A percentile compares a stretch with the other conserved stretches of the same genome.
phyloP scores from a whole-genome alignment of 1,140 invertebrate species.

The Psilanteris sp. region DNA sequence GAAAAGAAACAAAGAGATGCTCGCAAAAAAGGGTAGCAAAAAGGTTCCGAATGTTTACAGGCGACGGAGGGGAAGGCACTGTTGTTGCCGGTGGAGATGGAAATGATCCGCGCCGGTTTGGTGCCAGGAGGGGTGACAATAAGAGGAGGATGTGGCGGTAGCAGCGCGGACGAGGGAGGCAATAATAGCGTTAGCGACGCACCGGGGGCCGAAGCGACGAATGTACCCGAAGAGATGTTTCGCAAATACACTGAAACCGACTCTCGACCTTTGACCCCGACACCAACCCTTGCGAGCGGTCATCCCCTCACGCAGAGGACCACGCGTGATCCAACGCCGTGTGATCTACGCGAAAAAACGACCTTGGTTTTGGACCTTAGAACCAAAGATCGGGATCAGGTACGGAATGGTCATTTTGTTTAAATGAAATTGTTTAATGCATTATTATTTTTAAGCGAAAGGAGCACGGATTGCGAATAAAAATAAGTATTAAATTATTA shows the following conservation, averaged over 20 bases:
- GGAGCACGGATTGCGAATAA: no score
- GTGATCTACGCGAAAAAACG: constrained; percentile 38
- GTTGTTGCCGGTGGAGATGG: constrained; percentile 79
- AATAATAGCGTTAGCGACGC: constrained; percentile 17
- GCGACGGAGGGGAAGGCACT: constrained; percentile 78
- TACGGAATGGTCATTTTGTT: no score
- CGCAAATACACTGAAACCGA: constrained; percentile 88
- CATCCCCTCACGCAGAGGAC: constrained; percentile 24
- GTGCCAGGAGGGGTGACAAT: constrained; percentile 34
- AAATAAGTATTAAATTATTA: no score
- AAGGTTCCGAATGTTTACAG: constrained; percentile 61
- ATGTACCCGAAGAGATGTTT: constrained; percentile 83
- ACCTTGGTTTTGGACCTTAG: constrained; percentile 77
- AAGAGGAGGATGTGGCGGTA: background rate
- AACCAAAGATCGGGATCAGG: constrained; percentile 48
- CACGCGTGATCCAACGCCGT: constrained; percentile 22
- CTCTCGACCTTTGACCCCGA: constrained; percentile 87
- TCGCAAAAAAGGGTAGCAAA: constrained; percentile 10
- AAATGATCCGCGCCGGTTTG: constrained; percentile 77
- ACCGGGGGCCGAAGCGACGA: constrained; percentile 44
- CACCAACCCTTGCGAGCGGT: constrained; percentile 82
- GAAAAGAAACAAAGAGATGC: constrained; percentile 3
- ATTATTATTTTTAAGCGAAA: no score
- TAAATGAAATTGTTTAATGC: no score
- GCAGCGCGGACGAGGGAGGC: constrained; percentile 8